phyloP scores from a whole-genome alignment of 2,888 invertebrate genomes.

The Drosophila sordidula region DNA sequence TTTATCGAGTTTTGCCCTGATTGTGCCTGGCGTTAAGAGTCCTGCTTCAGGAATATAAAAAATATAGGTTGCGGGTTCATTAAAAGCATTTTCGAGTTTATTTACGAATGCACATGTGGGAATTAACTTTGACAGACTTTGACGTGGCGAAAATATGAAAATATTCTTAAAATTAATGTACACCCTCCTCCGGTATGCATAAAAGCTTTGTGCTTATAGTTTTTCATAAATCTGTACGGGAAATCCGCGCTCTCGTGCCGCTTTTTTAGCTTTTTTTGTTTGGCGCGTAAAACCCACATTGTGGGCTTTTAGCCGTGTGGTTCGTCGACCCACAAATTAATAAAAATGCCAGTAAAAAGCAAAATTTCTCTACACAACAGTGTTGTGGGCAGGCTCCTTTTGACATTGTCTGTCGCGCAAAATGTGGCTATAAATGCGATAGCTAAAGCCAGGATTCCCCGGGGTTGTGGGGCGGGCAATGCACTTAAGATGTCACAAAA shows the following conservation, averaged over 20 bases:
- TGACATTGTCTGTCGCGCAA: conserved; percentile 50
- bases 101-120: conserved; percentile 1
- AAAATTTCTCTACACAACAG: conserved; percentile 19
- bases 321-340: conserved; percentile 51
- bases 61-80: conserved; percentile 32
- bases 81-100: conserved; percentile 34
- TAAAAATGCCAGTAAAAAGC: conserved; percentile 50
- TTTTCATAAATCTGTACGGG: conserved; percentile 48
- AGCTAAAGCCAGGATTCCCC: conserved; percentile 31
- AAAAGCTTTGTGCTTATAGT: conserved; percentile 29
- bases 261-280: neutral
- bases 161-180: conserved; percentile 46
- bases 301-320: conserved; percentile 48
- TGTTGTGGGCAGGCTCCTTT: conserved; percentile 13
- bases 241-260: conserved; percentile 34
- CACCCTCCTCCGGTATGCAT: conserved; percentile 4
- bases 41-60: neutral
- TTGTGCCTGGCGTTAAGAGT: too few species aligned
- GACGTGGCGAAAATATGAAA: conserved; percentile 17
- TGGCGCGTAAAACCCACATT: conserved; percentile 48
- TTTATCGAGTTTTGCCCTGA: neutral
- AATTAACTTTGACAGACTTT: conserved; percentile 20
- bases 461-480: conserved; percentile 35
- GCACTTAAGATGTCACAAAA: conserved; percentile 76
- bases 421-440: conserved; percentile 66